A percentile compares a stretch with the other conserved stretches of the same genome.
Evolutionary conservation across 2,797 vertebrate genomes (phyloP).

Genomic region (Salarias fasciatus): DNA sequence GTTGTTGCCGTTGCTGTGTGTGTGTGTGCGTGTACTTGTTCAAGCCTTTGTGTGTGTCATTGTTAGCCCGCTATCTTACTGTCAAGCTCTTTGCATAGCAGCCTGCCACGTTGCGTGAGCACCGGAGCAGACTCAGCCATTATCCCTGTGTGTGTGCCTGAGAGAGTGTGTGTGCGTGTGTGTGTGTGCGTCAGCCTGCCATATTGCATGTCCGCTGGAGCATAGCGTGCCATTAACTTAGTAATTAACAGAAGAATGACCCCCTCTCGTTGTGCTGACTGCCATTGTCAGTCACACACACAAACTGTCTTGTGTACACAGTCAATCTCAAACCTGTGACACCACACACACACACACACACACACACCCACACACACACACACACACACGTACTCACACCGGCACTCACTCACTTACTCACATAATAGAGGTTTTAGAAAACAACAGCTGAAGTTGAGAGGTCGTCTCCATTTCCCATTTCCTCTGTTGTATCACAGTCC

Average conservation of each 20-base stretch:
- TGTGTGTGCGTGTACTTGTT: conserved; percentile 27
- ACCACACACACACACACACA: neutral
- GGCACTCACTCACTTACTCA: conserved; percentile 11
- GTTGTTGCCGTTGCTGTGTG: conserved; percentile 37
- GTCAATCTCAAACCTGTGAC: neutral
- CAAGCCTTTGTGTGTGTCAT: conserved; percentile 37
- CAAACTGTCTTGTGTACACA: conserved; percentile 12
- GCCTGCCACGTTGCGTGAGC: no score
- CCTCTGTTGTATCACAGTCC: neutral
- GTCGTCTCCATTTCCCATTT: no score
- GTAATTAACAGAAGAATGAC: conserved; percentile 77
- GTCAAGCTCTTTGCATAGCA: conserved; percentile 70
- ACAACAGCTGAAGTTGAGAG: conserved; percentile 35
- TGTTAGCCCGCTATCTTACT: conserved; percentile 74
- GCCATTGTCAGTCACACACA: conserved; percentile 58
- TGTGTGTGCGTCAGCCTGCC: conserved; percentile 51
- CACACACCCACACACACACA: conserved; percentile 1
- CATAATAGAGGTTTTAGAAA: conserved; percentile 19
- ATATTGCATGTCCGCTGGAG: conserved; percentile 67
- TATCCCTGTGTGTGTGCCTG: conserved; percentile 46
- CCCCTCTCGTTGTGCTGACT: conserved; percentile 41
- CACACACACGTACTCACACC: conserved; percentile 3
- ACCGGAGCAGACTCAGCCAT: conserved; percentile 65
- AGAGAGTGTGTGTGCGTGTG: conserved; percentile 26
- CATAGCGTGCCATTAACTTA: conserved; percentile 75